Conservation (phyloP, 2,888 invertebrate genomes). For the Eristalinus aeneus region DNA sequence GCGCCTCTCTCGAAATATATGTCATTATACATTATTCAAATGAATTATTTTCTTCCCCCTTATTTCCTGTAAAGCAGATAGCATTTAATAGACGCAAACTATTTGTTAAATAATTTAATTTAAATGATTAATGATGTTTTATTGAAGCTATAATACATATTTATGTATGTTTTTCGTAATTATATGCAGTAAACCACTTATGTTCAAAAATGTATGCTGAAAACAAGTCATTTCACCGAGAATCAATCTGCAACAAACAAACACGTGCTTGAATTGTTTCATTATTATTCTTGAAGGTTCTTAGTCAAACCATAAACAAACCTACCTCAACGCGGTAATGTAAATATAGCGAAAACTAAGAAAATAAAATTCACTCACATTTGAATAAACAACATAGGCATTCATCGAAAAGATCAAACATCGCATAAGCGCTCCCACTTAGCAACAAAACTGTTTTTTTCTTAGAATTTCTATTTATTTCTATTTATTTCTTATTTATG, state of each 20-base stretch:
- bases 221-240: too few relatives aligned
- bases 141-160: too few relatives aligned
- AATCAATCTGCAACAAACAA: neutral
- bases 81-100: too few relatives aligned
- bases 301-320: neutral
- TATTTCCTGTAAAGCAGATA: too few relatives aligned
- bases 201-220: too few relatives aligned
- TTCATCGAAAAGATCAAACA: neutral
- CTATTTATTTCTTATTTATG: neutral
- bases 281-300: neutral
- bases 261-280: neutral
- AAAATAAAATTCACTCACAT: neutral
- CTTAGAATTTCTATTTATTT: neutral
- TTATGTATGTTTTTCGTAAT: too few relatives aligned
- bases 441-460: neutral
- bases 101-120: too few relatives aligned
- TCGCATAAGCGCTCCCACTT: neutral
- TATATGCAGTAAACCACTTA: too few relatives aligned
- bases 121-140: too few relatives aligned
- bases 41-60: too few relatives aligned
- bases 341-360: neutral
- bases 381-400: neutral
- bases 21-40: too few relatives aligned
- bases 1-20: too few relatives aligned
- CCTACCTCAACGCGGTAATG: neutral